Percentiles rank a stretch among this genome's conserved stretches.
These are phyloP conservation scores for Callinectes sapidus DNA, from an alignment of 2,888 invertebrate genomes.

Conservation along the genomic window DNA sequence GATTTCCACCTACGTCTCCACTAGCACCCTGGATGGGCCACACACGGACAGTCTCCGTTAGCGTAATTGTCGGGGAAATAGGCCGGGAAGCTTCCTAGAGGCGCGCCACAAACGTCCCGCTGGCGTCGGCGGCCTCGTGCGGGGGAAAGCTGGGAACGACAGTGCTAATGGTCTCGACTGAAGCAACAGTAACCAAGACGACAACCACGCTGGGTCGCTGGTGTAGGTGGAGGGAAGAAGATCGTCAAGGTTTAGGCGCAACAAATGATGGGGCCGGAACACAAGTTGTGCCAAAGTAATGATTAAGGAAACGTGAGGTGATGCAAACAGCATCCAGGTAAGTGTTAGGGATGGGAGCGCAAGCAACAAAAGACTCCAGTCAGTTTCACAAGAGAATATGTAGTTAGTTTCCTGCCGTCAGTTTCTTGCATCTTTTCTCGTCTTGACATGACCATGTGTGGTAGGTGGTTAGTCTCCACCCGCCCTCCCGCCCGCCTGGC, in stretches of 20 bases:
- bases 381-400: background rate
- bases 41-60: slow-evolving; percentile 25
- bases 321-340: background rate
- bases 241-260: background rate
- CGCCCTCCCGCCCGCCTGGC: background rate
- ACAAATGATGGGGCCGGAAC: background rate
- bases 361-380: background rate
- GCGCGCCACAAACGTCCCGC: background rate
- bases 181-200: background rate
- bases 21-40: background rate
- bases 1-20: background rate
- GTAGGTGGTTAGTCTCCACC: background rate
- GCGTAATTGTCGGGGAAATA: slow-evolving; percentile 32
- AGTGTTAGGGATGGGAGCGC: background rate
- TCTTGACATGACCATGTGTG: background rate
- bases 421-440: background rate
- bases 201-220: background rate
- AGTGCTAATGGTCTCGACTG: background rate
- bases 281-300: background rate
- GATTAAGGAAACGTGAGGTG: background rate
- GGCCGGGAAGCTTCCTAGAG: slow-evolving; percentile 19
- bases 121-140: slow-evolving; percentile 19
- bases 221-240: background rate
- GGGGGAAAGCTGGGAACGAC: slow-evolving; percentile 5
- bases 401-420: background rate